phyloP scores from a whole-genome alignment of 2,888 invertebrate species.

The Brachypalpus laphriformis region DNA sequence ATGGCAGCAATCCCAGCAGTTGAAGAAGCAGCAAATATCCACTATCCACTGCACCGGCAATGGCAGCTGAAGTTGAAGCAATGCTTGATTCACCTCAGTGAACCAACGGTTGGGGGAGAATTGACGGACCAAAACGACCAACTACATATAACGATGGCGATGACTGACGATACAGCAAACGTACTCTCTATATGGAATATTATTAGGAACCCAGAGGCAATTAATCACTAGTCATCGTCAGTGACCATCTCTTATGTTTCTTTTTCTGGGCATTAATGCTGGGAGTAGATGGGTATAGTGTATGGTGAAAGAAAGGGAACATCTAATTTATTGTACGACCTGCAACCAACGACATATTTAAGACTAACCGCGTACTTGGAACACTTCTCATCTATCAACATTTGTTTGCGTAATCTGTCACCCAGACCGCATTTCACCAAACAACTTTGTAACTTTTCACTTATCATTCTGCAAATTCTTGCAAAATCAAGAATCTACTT shows the following conservation, averaged over 20 bases:
- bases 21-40: constrained; percentile 7
- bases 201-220: constrained; percentile 47
- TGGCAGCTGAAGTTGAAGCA: constrained; percentile 29
- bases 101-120: constrained; percentile 10
- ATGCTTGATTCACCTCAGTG: constrained; percentile 28
- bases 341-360: too few species aligned
- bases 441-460: too few species aligned
- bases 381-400: too few species aligned
- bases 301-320: background rate
- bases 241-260: constrained; percentile 29
- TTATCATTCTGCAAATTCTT: too few species aligned
- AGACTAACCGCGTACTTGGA: too few species aligned
- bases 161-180: constrained; percentile 26
- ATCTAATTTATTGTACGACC: too few species aligned
- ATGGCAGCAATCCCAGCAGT: constrained; percentile 18
- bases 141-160: background rate
- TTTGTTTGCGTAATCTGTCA: too few species aligned
- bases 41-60: background rate
- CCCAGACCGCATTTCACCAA: too few species aligned
- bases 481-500: too few species aligned
- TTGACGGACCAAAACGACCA: constrained; percentile 22
- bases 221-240: constrained; percentile 56
- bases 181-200: constrained; percentile 26
- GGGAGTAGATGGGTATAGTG: background rate
- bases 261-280: background rate